Evolutionary conservation across 2,888 invertebrate genomes (phyloP), one percentile per base, ranked within the genome.

Genomic region (Rhagonycha fulva): DNA sequence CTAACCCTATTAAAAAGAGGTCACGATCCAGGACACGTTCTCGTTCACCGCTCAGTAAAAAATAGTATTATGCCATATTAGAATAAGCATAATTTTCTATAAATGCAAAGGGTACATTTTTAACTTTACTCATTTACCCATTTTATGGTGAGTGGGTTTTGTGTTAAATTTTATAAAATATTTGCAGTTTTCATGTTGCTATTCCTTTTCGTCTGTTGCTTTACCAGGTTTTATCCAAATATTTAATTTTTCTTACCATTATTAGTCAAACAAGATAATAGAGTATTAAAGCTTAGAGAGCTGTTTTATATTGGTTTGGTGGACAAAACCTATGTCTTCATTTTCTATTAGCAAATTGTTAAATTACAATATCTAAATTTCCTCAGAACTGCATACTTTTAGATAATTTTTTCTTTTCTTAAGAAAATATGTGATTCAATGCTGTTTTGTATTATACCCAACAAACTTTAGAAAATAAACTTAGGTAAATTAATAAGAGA

Each of bases 11-110:
- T 62, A 62, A 32, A 61, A 80, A 78, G 72, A 79, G 75, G 70
- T 81, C 82, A 11, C 79, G 78, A 74, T 80, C 82, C 19, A 80
- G 82, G 70, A 85, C 85, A 62, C 78, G 79, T 12, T 81, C 81
- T 19, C 75, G 80, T 30, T 81, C 81, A 9, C 80, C 80, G 26
- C 74, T 28, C 26, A 77, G 72, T 62, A 79, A 75, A 69, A 71
- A 74, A 62, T 77, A 78, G 73, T 75, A 74, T 68, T 76, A 68
- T 30, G 63, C 19, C 47, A 47, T 47, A 47, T 47, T 47, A 47
- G 47, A 47, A 47, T 66, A 66, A 66, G 62, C 30, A 26, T 71
- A 71, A 19, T 62, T 70, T 70, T 60, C 24, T 70, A 61, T 63
- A 14, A 62, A 30, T 63, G 62, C 62, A 30, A 61, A n/a, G 62